Base-by-base conservation (phyloP, 2,113 vertebrate genomes). In the Syngnathus scovelli region DNA sequence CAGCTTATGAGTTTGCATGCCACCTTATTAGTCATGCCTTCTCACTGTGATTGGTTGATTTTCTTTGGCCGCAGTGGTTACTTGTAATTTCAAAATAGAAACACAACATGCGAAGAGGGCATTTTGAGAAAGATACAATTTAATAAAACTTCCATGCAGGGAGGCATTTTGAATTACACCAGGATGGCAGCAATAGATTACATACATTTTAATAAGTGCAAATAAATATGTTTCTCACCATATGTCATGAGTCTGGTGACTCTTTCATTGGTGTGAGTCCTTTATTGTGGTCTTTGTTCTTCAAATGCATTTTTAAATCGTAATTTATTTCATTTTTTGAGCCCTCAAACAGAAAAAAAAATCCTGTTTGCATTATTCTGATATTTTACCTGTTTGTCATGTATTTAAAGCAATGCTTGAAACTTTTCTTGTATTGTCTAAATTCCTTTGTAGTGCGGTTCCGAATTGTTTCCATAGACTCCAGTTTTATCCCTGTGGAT, bases 381-480 rank as follows among this genome's bases (percentile, higher is more conserved):
- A 39, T 37, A 59, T 12, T 61, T 61, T n/a, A n/a, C 5, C 18
- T 61, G 1, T n/a, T 41, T 19, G 18, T 39, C 3, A 58, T 58
- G 27, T 21, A 6, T 41, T 39, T n/a, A n/a, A 39, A 39, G 37
- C 18, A 61, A n/a, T 39, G 37, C 38, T 21, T 12, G 49, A 19
- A 19, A 19, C 16, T 15, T 19, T 60, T 39, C n/a, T 21, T 41
- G 21, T 1, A 12, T 21, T 41, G 18, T 19, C 4, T n/a, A 21
- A 2, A 39, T 65, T 39, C 61, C 36, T 69, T 66, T 69, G 36
- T 61, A 92, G 91, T 90, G 38, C 67, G 70, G 46, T 91, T 91
- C 69, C 80, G 89, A 60, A 84, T 90, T 0, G 89, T 85, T 51
- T 90, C 89, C 6, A 58, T 91, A 73, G 79, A 87, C 43, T 1